These are phyloP conservation scores for Dynastes tityus DNA, from an alignment of 2,888 invertebrate genomes.

Conservation along the genomic window DNA sequence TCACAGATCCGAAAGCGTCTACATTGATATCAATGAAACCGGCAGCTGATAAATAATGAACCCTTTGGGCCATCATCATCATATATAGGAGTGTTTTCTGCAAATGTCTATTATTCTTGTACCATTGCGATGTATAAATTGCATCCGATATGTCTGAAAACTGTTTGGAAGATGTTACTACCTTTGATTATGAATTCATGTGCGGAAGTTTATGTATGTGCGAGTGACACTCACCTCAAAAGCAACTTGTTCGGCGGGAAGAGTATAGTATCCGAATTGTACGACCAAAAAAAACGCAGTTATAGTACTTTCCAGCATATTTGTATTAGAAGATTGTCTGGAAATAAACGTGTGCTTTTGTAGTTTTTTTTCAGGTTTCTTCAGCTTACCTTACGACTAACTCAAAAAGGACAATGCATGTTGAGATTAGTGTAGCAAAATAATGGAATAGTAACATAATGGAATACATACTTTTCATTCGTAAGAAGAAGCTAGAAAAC, in stretches of 20 bases:
- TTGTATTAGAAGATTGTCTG: neutral
- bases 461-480: constrained; percentile 11
- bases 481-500: neutral
- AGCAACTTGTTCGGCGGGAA: constrained; percentile 20
- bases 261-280: constrained; percentile 17
- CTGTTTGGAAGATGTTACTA: neutral
- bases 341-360: neutral
- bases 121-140: constrained; percentile 22
- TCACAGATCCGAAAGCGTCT: constrained; percentile 22
- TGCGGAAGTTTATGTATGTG: no score
- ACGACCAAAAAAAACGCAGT: neutral
- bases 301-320: neutral
- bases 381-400: constrained; percentile 3
- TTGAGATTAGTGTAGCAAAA: constrained; percentile 6
- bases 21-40: constrained; percentile 27
- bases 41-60: constrained; percentile 7
- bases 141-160: constrained; percentile 25
- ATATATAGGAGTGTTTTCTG: neutral
- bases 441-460: constrained; percentile 28
- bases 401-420: neutral
- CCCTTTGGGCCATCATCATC: constrained; percentile 1
- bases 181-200: no score
- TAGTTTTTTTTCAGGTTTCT: neutral
- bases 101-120: neutral
- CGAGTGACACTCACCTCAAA: constrained; percentile 7